Evolutionary conservation across 2,888 invertebrate genomes (phyloP).

Genomic region (Myathropa florea): DNA sequence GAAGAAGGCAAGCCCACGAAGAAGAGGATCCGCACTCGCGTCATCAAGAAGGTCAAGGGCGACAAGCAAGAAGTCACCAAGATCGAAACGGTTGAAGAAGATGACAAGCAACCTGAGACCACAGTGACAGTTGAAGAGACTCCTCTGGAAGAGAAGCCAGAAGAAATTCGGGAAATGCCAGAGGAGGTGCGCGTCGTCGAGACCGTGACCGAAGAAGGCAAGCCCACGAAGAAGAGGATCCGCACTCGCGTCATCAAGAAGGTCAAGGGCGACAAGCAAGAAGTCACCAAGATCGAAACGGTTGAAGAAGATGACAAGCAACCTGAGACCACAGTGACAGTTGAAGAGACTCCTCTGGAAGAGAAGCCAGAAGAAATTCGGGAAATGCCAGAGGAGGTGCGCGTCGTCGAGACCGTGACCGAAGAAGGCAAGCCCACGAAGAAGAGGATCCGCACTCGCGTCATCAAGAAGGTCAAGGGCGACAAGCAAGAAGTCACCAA

Average conservation of each 20-base stretch:
- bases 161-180: constrained; percentile 5
- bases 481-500: constrained; percentile 27
- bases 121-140: constrained; percentile 10
- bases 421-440: neutral
- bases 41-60: constrained; percentile 2
- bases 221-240: constrained; percentile 10
- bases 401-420: constrained; percentile 9
- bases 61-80: constrained; percentile 6
- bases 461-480: constrained; percentile 12
- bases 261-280: constrained; percentile 21
- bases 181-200: constrained; percentile 13
- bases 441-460: neutral
- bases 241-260: constrained; percentile 11
- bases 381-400: constrained; percentile 23
- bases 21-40: constrained; percentile 18
- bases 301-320: constrained; percentile 24
- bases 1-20: constrained; percentile 20
- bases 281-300: constrained; percentile 24
- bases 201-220: constrained; percentile 7
- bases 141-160: constrained; percentile 17
- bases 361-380: constrained; percentile 70
- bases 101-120: constrained; percentile 10
- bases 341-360: constrained; percentile 73
- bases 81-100: constrained; percentile 21
- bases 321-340: constrained; percentile 73